Base-by-base conservation (phyloP, 30 jellyfish, hydroid and myxozoan genomes). In the Turritopsis rubra region DNA sequence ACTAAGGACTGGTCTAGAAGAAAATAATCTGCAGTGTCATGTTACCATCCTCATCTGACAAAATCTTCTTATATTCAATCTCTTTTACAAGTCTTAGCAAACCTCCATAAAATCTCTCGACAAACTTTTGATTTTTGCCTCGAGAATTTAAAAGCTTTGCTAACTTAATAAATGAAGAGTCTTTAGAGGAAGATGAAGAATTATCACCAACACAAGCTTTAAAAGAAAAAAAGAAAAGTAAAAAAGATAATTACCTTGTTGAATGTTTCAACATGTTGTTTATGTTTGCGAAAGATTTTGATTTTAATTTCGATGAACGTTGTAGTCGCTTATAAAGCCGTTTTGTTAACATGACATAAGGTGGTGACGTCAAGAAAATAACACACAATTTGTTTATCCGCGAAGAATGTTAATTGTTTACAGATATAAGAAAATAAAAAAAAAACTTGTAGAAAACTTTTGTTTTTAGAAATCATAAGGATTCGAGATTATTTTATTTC, bases 211-310 rank as follows among this genome's bases (percentile, higher is more conserved):
- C 5, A 41, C 5, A 41, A 41, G 9, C 9, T 41, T 41, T 41
- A 41, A 41, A 41, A n/a, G n/a, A n/a, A n/a, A n/a, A n/a, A n/a
- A n/a, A n/a, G n/a, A n/a, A n/a, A n/a, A n/a, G n/a, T n/a, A n/a
- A n/a, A n/a, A n/a, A 41, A 41, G 13, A 41, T 41, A 5, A 41
- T 68, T 68, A 68, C 77, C 30, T 68, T 19, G 19, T 9, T 7
- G 31, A 7, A 68, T 68, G 77, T 68, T 68, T 68, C 21, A 68
- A 68, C 77, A 68, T 68, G 23, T 68, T 68, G 28, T 68, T 9
- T n/a, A n/a, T 68, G 31, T 68, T 68, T 7, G 77, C 28, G 28
- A 68, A 68, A 68, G 30, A 68, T 68, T n/a, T 68, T 68, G 28
- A n/a, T 27, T 68, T 68, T 68, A 0, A 68, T 7, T 22, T 7